A percentile compares a stretch with the other conserved stretches of the same genome.
phyloP scores from a whole-genome alignment of 2,888 invertebrate genomes.

The Mythimna pallens region DNA sequence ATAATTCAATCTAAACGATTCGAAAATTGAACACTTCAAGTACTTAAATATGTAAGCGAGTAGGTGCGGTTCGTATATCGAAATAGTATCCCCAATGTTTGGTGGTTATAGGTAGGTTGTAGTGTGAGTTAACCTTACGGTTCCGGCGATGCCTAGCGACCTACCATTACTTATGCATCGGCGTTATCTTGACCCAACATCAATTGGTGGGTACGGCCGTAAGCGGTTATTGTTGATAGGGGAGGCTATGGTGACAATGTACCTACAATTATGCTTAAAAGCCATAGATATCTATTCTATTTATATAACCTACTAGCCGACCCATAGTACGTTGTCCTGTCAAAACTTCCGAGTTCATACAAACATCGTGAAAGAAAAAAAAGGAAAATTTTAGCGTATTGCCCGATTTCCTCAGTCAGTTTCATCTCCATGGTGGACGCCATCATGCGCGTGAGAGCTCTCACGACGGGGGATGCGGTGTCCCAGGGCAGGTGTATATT shows the following conservation, averaged over 20 bases:
- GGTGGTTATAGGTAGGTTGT: constrained; percentile 6
- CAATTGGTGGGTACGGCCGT: constrained; percentile 45
- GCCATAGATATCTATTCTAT: background rate
- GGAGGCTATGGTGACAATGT: constrained; percentile 45
- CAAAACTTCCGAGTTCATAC: background rate
- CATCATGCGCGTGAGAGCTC: too few relatives aligned
- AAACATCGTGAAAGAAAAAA: too few relatives aligned
- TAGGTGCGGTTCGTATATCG: background rate
- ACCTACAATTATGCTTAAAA: background rate
- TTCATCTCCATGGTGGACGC: too few relatives aligned
- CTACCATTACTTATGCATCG: constrained; percentile 56
- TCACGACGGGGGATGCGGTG: too few relatives aligned
- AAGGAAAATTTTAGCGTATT: too few relatives aligned
- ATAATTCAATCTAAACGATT: background rate
- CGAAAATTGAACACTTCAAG: too few relatives aligned
- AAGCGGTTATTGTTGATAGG: constrained; percentile 50
- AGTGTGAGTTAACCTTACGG: constrained; percentile 39
- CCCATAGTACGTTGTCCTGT: background rate
- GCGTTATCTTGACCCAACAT: constrained; percentile 55
- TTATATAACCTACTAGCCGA: background rate
- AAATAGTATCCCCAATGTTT: constrained; percentile 5
- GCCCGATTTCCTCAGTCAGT: too few relatives aligned
- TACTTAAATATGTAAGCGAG: background rate
- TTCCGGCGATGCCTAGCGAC: constrained; percentile 32
- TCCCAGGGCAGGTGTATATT: too few relatives aligned